These are phyloP conservation scores for Zosterops japonicus DNA, from an alignment of 2,113 vertebrate genomes.

Conservation along the genomic window DNA sequence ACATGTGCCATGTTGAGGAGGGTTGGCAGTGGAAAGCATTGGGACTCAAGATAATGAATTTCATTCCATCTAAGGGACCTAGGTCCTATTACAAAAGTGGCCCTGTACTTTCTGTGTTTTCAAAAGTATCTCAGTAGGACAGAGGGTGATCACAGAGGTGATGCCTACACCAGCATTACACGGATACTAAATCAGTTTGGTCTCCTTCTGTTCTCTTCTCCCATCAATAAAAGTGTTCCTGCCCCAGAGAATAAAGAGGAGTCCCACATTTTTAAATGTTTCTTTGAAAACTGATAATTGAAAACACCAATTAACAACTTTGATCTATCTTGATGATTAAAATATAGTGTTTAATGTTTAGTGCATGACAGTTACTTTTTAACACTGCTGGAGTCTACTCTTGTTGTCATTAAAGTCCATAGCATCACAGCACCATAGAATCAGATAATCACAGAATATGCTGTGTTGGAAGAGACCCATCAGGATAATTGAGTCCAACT, in stretches of 20 bases:
- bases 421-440: background rate
- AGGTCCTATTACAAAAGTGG: background rate
- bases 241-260: background rate
- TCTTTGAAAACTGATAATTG: background rate
- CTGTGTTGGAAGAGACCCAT: background rate
- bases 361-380: background rate
- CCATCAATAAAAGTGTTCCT: background rate
- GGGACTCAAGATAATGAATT: background rate
- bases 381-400: background rate
- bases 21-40: background rate
- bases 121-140: background rate
- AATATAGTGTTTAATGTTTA: background rate
- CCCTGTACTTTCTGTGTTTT: background rate
- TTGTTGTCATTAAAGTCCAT: background rate
- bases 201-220: background rate
- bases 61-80: background rate
- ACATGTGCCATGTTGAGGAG: background rate
- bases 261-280: background rate
- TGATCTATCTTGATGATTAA: background rate
- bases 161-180: background rate
- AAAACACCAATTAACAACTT: background rate
- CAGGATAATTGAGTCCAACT: background rate
- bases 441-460: background rate
- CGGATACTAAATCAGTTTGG: background rate
- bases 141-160: background rate